Percentiles rank a stretch among this genome's conserved stretches.
Conservation (phyloP, 2,113 vertebrate genomes). For the Halcyon malimbica region DNA sequence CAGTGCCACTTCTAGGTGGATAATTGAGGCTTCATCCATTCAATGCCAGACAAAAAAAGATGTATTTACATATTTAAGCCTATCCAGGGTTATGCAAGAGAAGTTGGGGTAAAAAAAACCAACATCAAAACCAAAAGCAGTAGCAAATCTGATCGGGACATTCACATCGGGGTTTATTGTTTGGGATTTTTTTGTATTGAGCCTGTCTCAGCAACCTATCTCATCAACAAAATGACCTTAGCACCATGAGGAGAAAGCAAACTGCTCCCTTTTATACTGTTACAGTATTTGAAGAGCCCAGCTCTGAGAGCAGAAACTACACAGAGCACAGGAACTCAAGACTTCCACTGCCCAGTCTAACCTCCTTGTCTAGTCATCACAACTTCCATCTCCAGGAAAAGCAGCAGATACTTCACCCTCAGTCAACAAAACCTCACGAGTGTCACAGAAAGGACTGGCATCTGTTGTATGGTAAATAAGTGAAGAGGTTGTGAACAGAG, state of each 20-base stretch:
- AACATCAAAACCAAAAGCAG: neutral
- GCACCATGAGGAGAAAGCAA: neutral
- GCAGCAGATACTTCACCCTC: neutral
- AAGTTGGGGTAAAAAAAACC: rapidly evolving
- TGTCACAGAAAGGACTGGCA: neutral
- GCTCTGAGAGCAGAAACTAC: neutral
- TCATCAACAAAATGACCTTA: neutral
- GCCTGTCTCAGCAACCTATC: neutral
- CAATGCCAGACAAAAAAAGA: neutral
- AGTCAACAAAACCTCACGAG: neutral
- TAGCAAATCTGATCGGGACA: neutral
- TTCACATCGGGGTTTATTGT: neutral
- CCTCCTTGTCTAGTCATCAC: neutral
- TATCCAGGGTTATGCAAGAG: neutral
- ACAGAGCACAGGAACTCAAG: neutral
- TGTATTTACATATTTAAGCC: neutral
- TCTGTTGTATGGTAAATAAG: neutral
- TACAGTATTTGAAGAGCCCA: neutral
- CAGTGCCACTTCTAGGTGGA: neutral
- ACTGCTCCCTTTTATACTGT: neutral
- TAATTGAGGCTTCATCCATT: neutral
- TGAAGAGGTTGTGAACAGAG: neutral
- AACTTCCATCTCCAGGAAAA: neutral
- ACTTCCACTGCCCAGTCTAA: neutral
- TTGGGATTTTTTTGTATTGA: rapidly evolving